Conservation (phyloP, 2,888 invertebrate species). For the Caenorhabditis panamensis region DNA sequence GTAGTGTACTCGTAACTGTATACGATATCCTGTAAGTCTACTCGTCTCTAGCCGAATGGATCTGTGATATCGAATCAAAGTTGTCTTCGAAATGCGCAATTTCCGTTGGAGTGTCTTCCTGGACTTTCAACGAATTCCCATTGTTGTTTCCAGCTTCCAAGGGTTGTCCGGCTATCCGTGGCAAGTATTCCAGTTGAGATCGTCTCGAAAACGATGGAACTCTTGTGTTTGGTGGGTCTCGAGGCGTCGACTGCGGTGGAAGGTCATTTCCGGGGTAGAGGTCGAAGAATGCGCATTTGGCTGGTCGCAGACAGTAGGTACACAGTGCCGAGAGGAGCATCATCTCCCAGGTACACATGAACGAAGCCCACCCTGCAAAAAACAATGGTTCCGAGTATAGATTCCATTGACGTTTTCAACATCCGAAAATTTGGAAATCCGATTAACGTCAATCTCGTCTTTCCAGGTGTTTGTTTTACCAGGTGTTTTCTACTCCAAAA, state of each 20-base stretch:
- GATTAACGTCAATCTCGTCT: conserved; percentile 7
- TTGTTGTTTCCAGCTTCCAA: conserved; percentile 5
- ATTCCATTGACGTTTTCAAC: not conserved
- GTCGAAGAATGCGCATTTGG: conserved; percentile 64
- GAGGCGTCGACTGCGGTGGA: not conserved
- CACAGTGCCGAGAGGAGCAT: conserved; percentile 73
- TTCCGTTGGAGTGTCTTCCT: not conserved
- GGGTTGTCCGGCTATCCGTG: conserved; percentile 34
- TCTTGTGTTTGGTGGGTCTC: conserved; percentile 3
- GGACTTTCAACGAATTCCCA: not conserved
- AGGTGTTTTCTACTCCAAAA: not conserved
- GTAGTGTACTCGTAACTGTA: no score
- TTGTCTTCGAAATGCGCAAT: conserved; percentile 29
- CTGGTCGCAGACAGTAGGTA: conserved; percentile 75
- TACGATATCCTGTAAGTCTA: not conserved
- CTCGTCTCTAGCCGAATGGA: not conserved
- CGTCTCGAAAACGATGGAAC: conserved; percentile 21
- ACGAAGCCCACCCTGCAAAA: conserved; percentile 78
- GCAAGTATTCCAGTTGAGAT: conserved; percentile 40
- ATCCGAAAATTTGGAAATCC: no score
- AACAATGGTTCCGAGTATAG: not conserved
- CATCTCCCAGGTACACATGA: conserved; percentile 79
- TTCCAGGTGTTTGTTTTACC: not conserved
- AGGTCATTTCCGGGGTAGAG: conserved; percentile 50
- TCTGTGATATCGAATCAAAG: conserved; percentile 33